Evolutionary conservation across 2,888 invertebrate species (phyloP).

Genomic region (Sesia apiformis): DNA sequence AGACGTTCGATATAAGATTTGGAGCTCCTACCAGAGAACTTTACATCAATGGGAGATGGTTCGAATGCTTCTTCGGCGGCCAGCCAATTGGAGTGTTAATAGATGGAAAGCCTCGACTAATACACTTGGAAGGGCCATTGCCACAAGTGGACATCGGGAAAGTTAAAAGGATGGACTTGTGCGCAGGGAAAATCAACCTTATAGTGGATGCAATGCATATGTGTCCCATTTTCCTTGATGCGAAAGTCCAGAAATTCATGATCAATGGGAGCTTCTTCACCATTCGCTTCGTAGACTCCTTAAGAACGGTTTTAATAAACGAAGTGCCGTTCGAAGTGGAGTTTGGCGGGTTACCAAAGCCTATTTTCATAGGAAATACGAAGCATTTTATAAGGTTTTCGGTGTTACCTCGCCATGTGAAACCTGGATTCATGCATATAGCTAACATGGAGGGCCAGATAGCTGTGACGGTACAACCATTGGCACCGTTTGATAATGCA

Average conservation of each 20-base stretch:
- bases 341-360: conserved; percentile 89
- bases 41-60: conserved; percentile 90
- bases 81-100: conserved; percentile 87
- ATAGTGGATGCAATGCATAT: conserved; percentile 87
- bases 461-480: conserved; percentile 15
- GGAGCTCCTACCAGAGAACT: conserved; percentile 95
- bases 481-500: conserved; percentile 15
- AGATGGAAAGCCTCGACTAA: conserved; percentile 82
- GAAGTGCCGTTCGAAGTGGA: conserved; percentile 85
- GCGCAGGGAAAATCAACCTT: conserved; percentile 88
- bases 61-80: conserved; percentile 94
- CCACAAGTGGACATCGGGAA: conserved; percentile 95
- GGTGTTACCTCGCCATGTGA: conserved; percentile 81
- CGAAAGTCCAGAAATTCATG: conserved; percentile 86
- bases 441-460: conserved; percentile 81
- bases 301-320: conserved; percentile 85
- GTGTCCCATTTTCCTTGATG: conserved; percentile 87
- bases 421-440: conserved; percentile 81
- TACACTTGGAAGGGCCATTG: conserved; percentile 91
- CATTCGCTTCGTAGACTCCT: conserved; percentile 85
- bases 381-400: conserved; percentile 89
- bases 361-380: conserved; percentile 81
- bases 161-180: conserved; percentile 83
- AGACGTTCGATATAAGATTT: conserved; percentile 85
- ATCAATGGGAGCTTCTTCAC: conserved; percentile 82